Evolutionary conservation across 2,797 vertebrate genomes (phyloP).

Genomic region (Notamacropus eugenii): DNA sequence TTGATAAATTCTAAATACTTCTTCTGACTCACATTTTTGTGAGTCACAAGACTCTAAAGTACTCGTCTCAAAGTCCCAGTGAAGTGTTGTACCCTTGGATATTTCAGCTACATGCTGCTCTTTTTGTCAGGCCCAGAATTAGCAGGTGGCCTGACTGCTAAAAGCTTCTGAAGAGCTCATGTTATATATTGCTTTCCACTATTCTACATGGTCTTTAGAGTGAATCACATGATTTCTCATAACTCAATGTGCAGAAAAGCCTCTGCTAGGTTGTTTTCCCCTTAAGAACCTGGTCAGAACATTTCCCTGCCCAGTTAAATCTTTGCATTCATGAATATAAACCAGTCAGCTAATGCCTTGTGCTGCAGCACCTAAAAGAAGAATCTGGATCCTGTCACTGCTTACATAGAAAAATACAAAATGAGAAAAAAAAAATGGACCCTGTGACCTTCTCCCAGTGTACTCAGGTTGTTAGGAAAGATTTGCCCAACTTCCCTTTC

Average conservation of each 20-base stretch:
- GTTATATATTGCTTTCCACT: background rate
- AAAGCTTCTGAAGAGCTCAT: slow-evolving; percentile 12
- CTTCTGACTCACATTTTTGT: background rate
- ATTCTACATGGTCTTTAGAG: slow-evolving; percentile 7
- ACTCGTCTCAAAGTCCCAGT: background rate
- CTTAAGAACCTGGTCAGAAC: slow-evolving; percentile 29
- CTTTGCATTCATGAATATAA: slow-evolving; percentile 62
- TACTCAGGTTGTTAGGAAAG: slow-evolving; percentile 22
- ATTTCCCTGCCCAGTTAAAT: slow-evolving; percentile 37
- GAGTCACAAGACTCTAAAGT: background rate
- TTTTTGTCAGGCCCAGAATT: background rate
- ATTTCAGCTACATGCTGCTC: background rate
- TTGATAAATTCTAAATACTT: background rate
- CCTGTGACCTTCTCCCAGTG: background rate
- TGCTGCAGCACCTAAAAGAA: slow-evolving; percentile 37
- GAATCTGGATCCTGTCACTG: slow-evolving; percentile 37
- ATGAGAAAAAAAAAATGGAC: slow-evolving; percentile 35
- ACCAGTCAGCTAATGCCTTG: slow-evolving; percentile 31
- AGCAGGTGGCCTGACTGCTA: background rate
- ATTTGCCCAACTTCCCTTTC: slow-evolving; percentile 38
- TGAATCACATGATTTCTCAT: slow-evolving; percentile 51
- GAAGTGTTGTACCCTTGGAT: background rate
- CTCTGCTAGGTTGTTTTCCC: slow-evolving; percentile 35
- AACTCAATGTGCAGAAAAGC: background rate
- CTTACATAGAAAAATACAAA: slow-evolving; percentile 62